Evolutionary conservation across 1,140 invertebrate genomes (phyloP).

Genomic region (Philotrypesis tridentata): DNA sequence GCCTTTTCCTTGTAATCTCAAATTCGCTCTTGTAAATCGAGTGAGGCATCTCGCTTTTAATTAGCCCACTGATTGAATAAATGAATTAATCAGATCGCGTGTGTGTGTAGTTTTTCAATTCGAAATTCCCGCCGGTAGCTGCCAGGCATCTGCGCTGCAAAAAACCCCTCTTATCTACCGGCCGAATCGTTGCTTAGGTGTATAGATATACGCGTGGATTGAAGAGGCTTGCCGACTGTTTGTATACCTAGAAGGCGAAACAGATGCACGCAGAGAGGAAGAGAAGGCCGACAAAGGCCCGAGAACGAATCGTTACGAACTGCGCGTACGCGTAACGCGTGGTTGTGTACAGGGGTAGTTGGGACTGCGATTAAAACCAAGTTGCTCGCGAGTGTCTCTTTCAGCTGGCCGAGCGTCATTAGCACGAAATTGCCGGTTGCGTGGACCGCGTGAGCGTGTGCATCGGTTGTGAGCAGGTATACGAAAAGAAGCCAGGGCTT

Average conservation of each 20-base stretch:
- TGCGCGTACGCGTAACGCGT: background rate
- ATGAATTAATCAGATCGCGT: background rate
- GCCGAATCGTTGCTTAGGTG: too few relatives aligned
- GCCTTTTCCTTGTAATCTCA: conserved; percentile 11
- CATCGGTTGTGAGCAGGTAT: background rate
- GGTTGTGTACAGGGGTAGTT: background rate
- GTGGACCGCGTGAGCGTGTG: too few relatives aligned
- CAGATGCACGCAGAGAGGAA: background rate
- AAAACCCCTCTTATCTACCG: too few relatives aligned
- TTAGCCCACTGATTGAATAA: background rate
- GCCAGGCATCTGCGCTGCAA: too few relatives aligned
- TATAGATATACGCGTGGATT: too few relatives aligned
- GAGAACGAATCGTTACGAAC: conserved; percentile 1
- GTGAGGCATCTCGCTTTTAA: background rate
- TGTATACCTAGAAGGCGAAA: conserved; percentile 10
- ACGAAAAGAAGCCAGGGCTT: conserved; percentile 3
- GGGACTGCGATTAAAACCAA: background rate
- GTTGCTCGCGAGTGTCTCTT: background rate
- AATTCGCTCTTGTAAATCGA: background rate
- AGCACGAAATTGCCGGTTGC: conserved; percentile 2
- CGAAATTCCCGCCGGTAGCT: background rate
- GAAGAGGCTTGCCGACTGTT: conserved; percentile 24
- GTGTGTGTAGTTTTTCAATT: too few relatives aligned
- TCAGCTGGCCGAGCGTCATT: conserved; percentile 2
- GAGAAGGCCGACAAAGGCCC: background rate